Conservation (phyloP, 2,888 invertebrate species). For the Slavum lentiscoides region DNA sequence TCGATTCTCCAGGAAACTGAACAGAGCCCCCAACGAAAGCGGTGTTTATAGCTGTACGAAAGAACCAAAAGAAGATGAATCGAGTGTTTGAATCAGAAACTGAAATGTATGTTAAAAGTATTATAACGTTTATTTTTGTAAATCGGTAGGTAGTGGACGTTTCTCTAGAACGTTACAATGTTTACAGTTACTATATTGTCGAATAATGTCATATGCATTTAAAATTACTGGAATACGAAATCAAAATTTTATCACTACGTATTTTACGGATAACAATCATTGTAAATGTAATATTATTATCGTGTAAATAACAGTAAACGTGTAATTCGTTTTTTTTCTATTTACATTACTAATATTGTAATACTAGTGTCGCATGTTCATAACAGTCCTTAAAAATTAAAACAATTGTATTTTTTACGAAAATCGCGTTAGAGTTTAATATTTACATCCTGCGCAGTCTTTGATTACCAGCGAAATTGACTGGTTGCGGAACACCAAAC, state of each 20-base stretch:
- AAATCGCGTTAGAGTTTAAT: not conserved
- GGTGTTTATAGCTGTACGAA: not conserved
- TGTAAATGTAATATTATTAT: not conserved
- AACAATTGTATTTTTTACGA: conserved; percentile 9
- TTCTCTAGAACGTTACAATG: not conserved
- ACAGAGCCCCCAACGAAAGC: not conserved
- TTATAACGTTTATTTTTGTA: too few relatives aligned
- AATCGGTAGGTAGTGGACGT: not conserved
- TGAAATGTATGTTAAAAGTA: not conserved
- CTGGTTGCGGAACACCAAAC: conserved; percentile 17
- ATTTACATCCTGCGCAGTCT: conserved; percentile 2
- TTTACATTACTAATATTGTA: not conserved
- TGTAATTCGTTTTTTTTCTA: not conserved
- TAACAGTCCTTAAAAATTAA: not conserved
- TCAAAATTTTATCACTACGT: conserved; percentile 13
- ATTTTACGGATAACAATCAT: not conserved
- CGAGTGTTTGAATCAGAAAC: not conserved
- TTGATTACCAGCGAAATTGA: conserved; percentile 16
- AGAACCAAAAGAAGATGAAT: conserved; percentile 3
- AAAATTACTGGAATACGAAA: conserved; percentile 5
- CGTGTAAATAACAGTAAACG: not conserved
- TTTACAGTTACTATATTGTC: not conserved
- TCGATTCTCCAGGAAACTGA: not conserved
- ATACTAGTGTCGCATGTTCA: not conserved
- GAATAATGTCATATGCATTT: conserved; percentile 4